Evolutionary conservation across 2,113 vertebrate species (phyloP), one percentile per base, ranked within the genome.

Genomic region (Percopsis transmontana): DNA sequence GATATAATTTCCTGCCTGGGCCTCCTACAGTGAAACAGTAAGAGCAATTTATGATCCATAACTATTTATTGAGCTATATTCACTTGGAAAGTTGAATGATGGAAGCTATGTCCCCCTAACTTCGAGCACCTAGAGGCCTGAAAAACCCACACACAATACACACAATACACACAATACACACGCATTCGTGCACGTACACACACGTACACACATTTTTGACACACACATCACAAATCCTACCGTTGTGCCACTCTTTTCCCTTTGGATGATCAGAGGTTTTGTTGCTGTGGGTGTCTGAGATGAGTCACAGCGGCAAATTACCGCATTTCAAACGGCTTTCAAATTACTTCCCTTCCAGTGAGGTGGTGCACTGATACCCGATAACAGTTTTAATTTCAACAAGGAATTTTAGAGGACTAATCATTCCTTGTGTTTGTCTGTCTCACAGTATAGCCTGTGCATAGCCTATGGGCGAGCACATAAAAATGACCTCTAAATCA

Each of bases 281-380:
- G 89, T 89, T 68, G 80, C 90, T 85, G 89, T 88, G 90, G 91
- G 90, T 91, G 90, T 91, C 72, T 84, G 77, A 65, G 88, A 91
- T 92, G 92, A 93, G 85, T 92, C 91, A 93, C 89, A 88, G 88
- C 77, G 72, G 85, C 88, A 92, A 91, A 92, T 93, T 90, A 88
- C 89, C 72, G 85, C 80, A 78, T 92, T 92, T 91, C 90, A 91
- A 92, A 88, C 88, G 59, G 85, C 88, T 87, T 90, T 91, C 87
- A 92, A 91, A 93, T 91, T 70, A 91, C 92, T 92, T 91, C 86
- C 88, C 88, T 89, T 90, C 84, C 90, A 90, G 90, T 91, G 62
- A 62, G 86, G 78, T 82, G 83, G 84, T 71, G 86, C 70, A 50
- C 88, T 88, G 89, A 92, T 92, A 90, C 92, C 90, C 64, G 88